These are phyloP conservation scores for Adelosebastes latens DNA, from an alignment of 2,797 vertebrate species.

Conservation along the genomic window DNA sequence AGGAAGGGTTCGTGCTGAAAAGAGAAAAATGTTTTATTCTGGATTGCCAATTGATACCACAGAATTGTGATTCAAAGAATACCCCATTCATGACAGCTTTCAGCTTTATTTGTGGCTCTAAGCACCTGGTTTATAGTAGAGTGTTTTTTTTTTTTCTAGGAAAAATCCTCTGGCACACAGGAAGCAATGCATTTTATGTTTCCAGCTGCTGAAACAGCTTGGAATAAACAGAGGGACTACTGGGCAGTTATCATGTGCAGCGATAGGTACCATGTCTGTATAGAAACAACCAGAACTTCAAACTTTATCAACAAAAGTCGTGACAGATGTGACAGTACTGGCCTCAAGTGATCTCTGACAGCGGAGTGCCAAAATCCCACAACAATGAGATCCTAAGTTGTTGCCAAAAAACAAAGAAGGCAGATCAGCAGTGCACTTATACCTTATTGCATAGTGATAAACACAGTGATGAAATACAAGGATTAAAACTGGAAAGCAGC, in stretches of 20 bases:
- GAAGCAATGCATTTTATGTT: constrained; percentile 49
- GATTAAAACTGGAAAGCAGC: not conserved
- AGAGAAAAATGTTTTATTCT: not conserved
- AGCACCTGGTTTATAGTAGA: constrained; percentile 17
- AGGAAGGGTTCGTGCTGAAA: not conserved
- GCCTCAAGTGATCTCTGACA: constrained; percentile 9
- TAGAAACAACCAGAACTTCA: constrained; percentile 16
- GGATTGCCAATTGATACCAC: constrained; percentile 1
- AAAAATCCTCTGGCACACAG: constrained; percentile 21
- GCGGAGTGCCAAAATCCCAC: not conserved
- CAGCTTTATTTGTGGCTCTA: constrained; percentile 18
- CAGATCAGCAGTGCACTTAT: constrained; percentile 12
- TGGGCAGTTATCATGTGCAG: constrained; percentile 41
- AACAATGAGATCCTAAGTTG: constrained; percentile 1
- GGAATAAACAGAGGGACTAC: constrained; percentile 51
- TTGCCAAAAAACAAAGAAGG: constrained; percentile 30
- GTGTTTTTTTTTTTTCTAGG: not conserved
- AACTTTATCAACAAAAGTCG: constrained; percentile 26
- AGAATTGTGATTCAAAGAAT: constrained; percentile 14
- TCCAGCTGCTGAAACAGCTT: constrained; percentile 69
- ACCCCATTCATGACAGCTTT: constrained; percentile 24
- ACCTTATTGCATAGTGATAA: constrained; percentile 42
- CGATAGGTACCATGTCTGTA: constrained; percentile 8
- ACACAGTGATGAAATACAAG: not conserved
- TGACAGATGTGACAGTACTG: not conserved